These are phyloP conservation scores for Catocala sponsa DNA, from an alignment of 2,888 invertebrate species.

Conservation along the genomic window DNA sequence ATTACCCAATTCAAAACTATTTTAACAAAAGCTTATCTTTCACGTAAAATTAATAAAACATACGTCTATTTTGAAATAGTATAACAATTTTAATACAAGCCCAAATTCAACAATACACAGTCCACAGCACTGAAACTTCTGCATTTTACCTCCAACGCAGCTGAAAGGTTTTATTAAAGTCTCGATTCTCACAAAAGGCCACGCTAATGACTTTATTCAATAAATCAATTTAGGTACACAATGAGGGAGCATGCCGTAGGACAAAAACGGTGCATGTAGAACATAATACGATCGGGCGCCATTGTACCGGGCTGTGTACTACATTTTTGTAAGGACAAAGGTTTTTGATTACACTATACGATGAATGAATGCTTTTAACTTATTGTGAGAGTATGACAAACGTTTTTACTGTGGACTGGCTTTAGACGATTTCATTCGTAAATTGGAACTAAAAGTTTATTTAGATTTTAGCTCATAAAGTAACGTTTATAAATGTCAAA, in stretches of 20 bases:
- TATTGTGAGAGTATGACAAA: constrained; percentile 4
- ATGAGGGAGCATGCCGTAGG: constrained; percentile 44
- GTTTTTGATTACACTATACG: constrained; percentile 14
- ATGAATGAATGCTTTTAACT: constrained; percentile 19
- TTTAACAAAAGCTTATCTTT: too few relatives aligned
- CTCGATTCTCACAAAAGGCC: constrained; percentile 56
- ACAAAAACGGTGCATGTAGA: constrained; percentile 40
- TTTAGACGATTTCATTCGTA: too few relatives aligned
- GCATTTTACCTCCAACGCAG: not conserved
- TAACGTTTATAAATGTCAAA: too few relatives aligned
- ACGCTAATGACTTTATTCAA: constrained; percentile 67
- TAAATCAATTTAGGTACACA: constrained; percentile 64
- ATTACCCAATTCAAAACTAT: too few relatives aligned
- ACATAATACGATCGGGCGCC: constrained; percentile 31
- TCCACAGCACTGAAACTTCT: constrained; percentile 28
- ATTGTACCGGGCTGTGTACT: constrained; percentile 57
- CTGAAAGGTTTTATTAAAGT: constrained; percentile 54
- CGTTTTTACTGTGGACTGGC: too few relatives aligned
- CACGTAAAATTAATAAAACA: too few relatives aligned
- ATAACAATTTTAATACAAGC: not conserved
- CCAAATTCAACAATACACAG: not conserved
- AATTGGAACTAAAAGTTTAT: too few relatives aligned
- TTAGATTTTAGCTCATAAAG: too few relatives aligned
- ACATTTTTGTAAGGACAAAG: constrained; percentile 57
- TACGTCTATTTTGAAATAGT: too few relatives aligned